A percentile compares a stretch with the other conserved stretches of the same genome.
phyloP scores from a whole-genome alignment of 2,888 invertebrate species.

The Leptinotarsa tumamoca region DNA sequence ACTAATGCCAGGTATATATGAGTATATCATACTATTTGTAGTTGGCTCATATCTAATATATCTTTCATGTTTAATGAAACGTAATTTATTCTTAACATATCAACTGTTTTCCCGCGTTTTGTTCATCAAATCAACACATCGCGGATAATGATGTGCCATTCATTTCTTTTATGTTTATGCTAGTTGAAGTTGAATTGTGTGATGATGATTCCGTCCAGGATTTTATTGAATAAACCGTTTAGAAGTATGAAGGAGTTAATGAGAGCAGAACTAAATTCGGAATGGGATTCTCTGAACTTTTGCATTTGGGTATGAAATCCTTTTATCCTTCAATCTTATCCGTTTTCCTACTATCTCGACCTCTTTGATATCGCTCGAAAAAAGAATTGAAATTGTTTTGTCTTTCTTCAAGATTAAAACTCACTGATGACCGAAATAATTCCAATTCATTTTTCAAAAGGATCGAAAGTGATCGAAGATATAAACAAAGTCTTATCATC shows the following conservation, averaged over 20 bases:
- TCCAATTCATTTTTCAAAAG: too few species aligned
- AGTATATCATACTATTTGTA: too few species aligned
- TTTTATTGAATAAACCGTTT: not conserved
- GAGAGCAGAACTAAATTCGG: conserved; percentile 55
- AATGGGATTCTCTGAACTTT: conserved; percentile 58
- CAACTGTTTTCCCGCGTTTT: not conserved
- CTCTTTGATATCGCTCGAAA: too few species aligned
- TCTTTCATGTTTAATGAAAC: not conserved
- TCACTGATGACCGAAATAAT: too few species aligned
- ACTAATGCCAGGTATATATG: too few species aligned
- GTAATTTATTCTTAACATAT: not conserved
- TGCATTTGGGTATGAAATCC: conserved; percentile 60
- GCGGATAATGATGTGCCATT: too few species aligned
- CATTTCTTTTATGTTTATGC: too few species aligned
- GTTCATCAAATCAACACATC: not conserved
- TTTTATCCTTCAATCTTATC: conserved; percentile 11
- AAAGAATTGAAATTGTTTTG: too few species aligned
- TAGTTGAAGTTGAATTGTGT: not conserved
- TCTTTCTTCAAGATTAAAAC: too few species aligned
- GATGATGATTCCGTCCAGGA: not conserved
- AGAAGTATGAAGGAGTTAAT: conserved; percentile 49
- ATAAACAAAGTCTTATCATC: too few species aligned
- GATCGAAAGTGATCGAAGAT: too few species aligned
- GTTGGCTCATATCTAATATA: not conserved
- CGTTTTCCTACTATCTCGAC: conserved; percentile 7